phyloP scores from a whole-genome alignment of 1,140 invertebrate species.

The Helicoverpa armigera region DNA sequence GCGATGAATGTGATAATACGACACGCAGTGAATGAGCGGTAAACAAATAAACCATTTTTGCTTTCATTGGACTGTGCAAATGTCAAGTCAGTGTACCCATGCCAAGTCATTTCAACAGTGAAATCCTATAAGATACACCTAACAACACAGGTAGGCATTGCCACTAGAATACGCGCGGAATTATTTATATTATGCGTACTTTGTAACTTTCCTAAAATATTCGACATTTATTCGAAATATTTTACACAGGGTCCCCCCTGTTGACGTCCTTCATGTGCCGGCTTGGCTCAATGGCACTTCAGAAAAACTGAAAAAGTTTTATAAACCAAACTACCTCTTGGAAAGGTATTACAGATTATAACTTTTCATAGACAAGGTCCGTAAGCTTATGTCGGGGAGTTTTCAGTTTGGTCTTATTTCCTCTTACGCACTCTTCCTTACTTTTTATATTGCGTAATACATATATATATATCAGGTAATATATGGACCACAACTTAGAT shows the following conservation, averaged over 20 bases:
- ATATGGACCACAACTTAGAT: conserved; percentile 12
- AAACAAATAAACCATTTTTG: not conserved
- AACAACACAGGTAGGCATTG: not conserved
- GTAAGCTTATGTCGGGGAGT: conserved; percentile 23
- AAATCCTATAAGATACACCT: too few species aligned
- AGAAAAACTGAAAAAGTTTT: conserved; percentile 62
- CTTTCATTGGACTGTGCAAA: not conserved
- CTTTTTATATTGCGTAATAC: conserved; percentile 20
- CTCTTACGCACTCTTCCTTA: conserved; percentile 15
- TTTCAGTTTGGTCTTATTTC: conserved; percentile 21
- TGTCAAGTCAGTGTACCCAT: not conserved
- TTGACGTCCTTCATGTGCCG: conserved; percentile 57
- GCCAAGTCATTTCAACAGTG: too few species aligned
- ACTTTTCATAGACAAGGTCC: conserved; percentile 49
- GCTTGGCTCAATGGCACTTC: conserved; percentile 62
- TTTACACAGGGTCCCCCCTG: conserved; percentile 51
- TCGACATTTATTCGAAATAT: conserved; percentile 54
- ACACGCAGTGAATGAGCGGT: not conserved
- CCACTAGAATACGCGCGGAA: conserved; percentile 16
- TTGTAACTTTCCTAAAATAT: conserved; percentile 42
- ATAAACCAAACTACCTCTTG: conserved; percentile 56
- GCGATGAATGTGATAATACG: conserved; percentile 51
- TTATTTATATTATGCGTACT: conserved; percentile 46
- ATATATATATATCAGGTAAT: conserved; percentile 23
- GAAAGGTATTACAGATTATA: conserved; percentile 48